These are phyloP conservation scores for Takifugu bimaculatus DNA, from an alignment of 2,113 vertebrate genomes.

Conservation along the genomic window DNA sequence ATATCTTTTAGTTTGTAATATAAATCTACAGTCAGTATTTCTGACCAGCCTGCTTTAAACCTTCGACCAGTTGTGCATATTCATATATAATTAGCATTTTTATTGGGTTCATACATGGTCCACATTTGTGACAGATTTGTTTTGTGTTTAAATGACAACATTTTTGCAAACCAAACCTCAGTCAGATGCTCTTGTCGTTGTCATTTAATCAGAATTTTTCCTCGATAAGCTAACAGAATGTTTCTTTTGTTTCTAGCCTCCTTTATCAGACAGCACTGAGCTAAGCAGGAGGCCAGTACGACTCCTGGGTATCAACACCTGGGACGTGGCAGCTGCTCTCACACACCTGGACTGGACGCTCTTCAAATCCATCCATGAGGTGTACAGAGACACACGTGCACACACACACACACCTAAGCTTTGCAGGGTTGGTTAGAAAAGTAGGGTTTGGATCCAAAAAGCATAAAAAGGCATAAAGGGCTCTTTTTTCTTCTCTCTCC, in stretches of 20 bases:
- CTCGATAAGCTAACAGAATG: neutral
- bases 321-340: slow-evolving; percentile 92
- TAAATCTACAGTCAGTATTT: too few species aligned
- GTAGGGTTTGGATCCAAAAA: neutral
- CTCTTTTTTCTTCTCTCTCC: neutral
- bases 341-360: slow-evolving; percentile 96
- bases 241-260: slow-evolving; percentile 71
- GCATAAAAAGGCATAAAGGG: neutral
- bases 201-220: slow-evolving; percentile 1
- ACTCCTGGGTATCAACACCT: slow-evolving; percentile 95
- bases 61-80: too few species aligned
- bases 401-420: slow-evolving; percentile 9
- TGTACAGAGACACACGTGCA: slow-evolving; percentile 41
- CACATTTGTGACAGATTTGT: too few species aligned
- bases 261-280: slow-evolving; percentile 88
- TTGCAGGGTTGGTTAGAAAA: too few species aligned
- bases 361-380: slow-evolving; percentile 96
- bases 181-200: neutral
- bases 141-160: neutral
- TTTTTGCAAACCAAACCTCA: neutral
- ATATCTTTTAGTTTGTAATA: too few species aligned
- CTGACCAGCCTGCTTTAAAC: too few species aligned
- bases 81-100: too few species aligned
- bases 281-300: slow-evolving; percentile 85
- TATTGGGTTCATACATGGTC: too few species aligned